These are phyloP conservation scores for Caenorhabditis panamensis DNA, from an alignment of 2,888 invertebrate genomes.

Conservation along the genomic window DNA sequence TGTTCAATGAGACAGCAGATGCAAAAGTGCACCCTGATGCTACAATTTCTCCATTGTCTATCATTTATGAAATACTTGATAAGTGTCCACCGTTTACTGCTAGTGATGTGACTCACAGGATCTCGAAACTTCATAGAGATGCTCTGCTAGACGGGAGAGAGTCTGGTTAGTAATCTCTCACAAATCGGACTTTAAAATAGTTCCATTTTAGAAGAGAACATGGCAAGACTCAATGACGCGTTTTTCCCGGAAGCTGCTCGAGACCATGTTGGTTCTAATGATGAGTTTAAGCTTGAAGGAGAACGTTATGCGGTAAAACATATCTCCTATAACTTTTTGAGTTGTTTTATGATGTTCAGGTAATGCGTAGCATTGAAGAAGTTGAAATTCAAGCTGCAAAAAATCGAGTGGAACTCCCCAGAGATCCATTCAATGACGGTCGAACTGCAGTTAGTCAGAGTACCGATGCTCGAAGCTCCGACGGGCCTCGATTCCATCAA, in stretches of 20 bases:
- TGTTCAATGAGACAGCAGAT: conserved; percentile 50
- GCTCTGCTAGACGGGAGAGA: conserved; percentile 60
- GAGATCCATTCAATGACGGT: conserved; percentile 64
- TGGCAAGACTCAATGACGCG: conserved; percentile 56
- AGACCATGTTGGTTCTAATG: conserved; percentile 57
- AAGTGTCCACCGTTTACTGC: conserved; percentile 65
- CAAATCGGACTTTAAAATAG: too few relatives aligned
- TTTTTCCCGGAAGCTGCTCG: conserved; percentile 61
- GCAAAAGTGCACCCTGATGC: conserved; percentile 66
- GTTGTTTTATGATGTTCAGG: conserved; percentile 39
- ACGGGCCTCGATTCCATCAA: conserved; percentile 58
- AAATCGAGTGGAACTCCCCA: conserved; percentile 50
- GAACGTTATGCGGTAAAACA: conserved; percentile 65
- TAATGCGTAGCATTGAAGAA: conserved; percentile 70
- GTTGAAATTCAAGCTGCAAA: conserved; percentile 62
- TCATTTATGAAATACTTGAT: conserved; percentile 63
- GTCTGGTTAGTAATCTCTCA: conserved; percentile 1
- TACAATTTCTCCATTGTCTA: conserved; percentile 60
- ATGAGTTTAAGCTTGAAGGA: conserved; percentile 50
- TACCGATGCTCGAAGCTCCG: not conserved
- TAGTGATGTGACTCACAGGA: conserved; percentile 64
- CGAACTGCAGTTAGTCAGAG: not conserved
- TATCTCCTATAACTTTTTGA: not conserved
- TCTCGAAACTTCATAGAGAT: conserved; percentile 62
- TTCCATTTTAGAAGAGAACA: conserved; percentile 29